phyloP scores from a whole-genome alignment of 2,113 vertebrate genomes.

The Urocynchramus pylzowi region DNA sequence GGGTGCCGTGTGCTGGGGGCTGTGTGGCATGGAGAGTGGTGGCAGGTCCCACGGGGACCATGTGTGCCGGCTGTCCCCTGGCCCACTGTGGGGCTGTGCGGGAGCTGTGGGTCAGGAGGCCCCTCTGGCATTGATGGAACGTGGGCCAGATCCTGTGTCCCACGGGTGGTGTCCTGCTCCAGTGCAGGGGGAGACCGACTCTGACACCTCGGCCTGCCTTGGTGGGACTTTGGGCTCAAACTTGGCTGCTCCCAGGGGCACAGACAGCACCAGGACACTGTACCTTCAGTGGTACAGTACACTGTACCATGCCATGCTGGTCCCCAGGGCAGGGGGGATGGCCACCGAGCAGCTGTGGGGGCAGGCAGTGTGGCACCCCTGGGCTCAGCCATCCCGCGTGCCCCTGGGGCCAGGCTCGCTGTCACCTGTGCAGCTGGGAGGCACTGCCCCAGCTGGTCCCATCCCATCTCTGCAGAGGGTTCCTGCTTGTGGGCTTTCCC shows the following conservation, averaged over 20 bases:
- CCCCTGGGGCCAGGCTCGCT: accelerated
- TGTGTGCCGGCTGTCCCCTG: too few relatives aligned
- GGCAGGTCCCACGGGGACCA: accelerated
- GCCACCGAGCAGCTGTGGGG: background rate
- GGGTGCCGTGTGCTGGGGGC: background rate
- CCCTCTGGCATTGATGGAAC: background rate
- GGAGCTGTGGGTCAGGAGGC: background rate
- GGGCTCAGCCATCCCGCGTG: background rate
- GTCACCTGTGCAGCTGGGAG: background rate
- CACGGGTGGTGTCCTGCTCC: accelerated
- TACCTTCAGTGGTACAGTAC: background rate
- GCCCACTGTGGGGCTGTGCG: accelerated
- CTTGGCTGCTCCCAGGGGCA: background rate
- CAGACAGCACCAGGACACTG: accelerated
- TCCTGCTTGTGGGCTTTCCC: background rate
- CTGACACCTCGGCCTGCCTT: accelerated
- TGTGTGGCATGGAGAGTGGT: background rate
- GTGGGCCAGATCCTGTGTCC: background rate
- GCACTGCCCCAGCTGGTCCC: background rate
- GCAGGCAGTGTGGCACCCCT: background rate
- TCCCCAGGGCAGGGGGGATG: background rate
- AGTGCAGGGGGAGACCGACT: accelerated
- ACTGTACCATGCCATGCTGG: background rate
- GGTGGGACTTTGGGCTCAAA: background rate
- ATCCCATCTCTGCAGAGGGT: background rate